phyloP scores from a whole-genome alignment of 2,888 invertebrate species.

The Piscicola geometra region DNA sequence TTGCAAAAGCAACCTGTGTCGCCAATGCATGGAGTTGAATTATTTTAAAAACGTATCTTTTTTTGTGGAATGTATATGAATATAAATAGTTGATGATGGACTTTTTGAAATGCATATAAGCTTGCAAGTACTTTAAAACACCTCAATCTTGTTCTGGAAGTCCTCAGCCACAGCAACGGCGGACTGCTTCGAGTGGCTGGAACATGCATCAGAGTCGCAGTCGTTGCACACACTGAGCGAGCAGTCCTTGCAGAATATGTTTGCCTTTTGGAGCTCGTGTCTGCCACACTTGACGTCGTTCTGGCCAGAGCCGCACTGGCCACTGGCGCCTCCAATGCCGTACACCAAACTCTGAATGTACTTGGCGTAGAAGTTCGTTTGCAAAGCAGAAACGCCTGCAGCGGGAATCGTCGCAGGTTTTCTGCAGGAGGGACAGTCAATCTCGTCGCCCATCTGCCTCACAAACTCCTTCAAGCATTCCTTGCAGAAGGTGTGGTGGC shows the following conservation, averaged over 20 bases:
- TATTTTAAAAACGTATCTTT: too few relatives aligned
- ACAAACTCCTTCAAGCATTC: slow-evolving; percentile 51
- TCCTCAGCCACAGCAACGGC: slow-evolving; percentile 43
- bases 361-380: slow-evolving; percentile 46
- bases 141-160: slow-evolving; percentile 42
- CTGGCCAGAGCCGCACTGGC: slow-evolving; percentile 9
- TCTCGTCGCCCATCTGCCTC: slow-evolving; percentile 44
- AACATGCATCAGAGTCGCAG: slow-evolving; percentile 21
- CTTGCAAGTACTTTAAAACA: neutral
- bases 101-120: neutral
- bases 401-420: slow-evolving; percentile 44
- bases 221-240: slow-evolving; percentile 22
- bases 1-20: slow-evolving; percentile 37
- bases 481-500: slow-evolving; percentile 55
- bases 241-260: slow-evolving; percentile 25
- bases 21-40: too few relatives aligned
- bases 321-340: slow-evolving; percentile 23
- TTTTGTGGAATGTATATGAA: too few relatives aligned
- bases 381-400: slow-evolving; percentile 44
- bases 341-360: slow-evolving; percentile 45
- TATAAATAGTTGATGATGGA: neutral
- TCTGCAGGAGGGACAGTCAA: slow-evolving; percentile 45
- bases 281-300: slow-evolving; percentile 10
- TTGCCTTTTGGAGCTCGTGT: slow-evolving; percentile 21
- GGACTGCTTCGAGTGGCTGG: slow-evolving; percentile 38